Conservation (phyloP, 2,888 invertebrate genomes). For the Catotricha subobsoleta region DNA sequence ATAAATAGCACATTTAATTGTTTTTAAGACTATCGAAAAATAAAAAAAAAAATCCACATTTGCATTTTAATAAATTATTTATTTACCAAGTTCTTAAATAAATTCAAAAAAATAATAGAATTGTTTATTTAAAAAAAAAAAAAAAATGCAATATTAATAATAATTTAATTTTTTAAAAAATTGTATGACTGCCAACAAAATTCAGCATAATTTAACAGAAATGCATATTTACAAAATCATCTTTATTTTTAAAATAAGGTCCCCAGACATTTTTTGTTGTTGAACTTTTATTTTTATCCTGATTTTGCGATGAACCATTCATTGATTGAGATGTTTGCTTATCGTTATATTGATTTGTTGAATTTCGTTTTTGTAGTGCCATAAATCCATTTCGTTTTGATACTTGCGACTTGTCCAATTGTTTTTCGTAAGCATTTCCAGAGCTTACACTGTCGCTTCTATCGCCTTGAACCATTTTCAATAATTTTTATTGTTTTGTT, state of each 20-base stretch:
- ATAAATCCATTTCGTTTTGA: conserved; percentile 4
- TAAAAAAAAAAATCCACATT: too few species aligned
- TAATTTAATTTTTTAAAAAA: too few species aligned
- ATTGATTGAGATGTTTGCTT: not conserved
- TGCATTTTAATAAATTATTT: too few species aligned
- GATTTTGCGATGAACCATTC: not conserved
- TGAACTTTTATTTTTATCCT: not conserved
- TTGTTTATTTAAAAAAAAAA: too few species aligned
- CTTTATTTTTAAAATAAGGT: conserved; percentile 2
- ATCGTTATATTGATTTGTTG: not conserved
- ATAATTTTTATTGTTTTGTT: not conserved
- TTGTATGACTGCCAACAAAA: too few species aligned
- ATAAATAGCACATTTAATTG: too few species aligned
- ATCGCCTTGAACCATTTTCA: conserved; percentile 5
- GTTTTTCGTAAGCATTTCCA: too few species aligned
- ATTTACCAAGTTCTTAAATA: too few species aligned
- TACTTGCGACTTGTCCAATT: too few species aligned
- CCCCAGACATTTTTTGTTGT: not conserved
- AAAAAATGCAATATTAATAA: too few species aligned
- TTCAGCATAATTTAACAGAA: conserved; percentile 19
- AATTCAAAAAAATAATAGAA: too few species aligned
- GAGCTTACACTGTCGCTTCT: not conserved
- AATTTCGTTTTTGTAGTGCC: conserved; percentile 1
- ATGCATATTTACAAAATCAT: conserved; percentile 23
- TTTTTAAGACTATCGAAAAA: too few species aligned